These are phyloP conservation scores for Frieseomelitta varia DNA, from an alignment of 1,140 invertebrate species.

Conservation along the genomic window DNA sequence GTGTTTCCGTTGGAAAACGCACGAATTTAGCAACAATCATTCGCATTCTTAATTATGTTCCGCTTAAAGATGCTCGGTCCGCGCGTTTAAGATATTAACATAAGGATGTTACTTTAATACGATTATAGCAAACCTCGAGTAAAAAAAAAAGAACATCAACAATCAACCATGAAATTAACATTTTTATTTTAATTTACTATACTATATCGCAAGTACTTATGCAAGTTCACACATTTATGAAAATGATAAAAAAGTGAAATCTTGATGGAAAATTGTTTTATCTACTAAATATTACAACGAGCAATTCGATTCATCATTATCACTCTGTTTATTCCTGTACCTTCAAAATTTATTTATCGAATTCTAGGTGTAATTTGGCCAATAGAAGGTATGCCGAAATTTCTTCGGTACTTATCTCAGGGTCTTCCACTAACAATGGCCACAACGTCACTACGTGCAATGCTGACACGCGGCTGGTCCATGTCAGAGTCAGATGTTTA, in stretches of 20 bases:
- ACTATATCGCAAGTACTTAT: too few relatives aligned
- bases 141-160: too few relatives aligned
- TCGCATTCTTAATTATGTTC: constrained; percentile 7
- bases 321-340: background rate
- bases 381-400: constrained; percentile 93
- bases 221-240: too few relatives aligned
- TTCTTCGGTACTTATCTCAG: constrained; percentile 91
- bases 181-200: too few relatives aligned
- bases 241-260: background rate
- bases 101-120: background rate
- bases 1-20: background rate
- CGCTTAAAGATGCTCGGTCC: background rate
- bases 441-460: constrained; percentile 93
- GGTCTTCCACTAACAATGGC: constrained; percentile 95
- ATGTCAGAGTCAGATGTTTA: constrained; percentile 92
- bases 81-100: background rate
- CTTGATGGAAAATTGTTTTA: background rate
- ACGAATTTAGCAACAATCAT: background rate
- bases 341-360: background rate
- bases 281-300: background rate
- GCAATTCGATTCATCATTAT: too few relatives aligned
- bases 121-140: too few relatives aligned
- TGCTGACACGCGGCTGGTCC: constrained; percentile 94
- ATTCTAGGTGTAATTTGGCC: constrained; percentile 92
- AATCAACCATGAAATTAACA: background rate